phyloP scores from a whole-genome alignment of 2,888 invertebrate genomes.

The Litoditis marina region DNA sequence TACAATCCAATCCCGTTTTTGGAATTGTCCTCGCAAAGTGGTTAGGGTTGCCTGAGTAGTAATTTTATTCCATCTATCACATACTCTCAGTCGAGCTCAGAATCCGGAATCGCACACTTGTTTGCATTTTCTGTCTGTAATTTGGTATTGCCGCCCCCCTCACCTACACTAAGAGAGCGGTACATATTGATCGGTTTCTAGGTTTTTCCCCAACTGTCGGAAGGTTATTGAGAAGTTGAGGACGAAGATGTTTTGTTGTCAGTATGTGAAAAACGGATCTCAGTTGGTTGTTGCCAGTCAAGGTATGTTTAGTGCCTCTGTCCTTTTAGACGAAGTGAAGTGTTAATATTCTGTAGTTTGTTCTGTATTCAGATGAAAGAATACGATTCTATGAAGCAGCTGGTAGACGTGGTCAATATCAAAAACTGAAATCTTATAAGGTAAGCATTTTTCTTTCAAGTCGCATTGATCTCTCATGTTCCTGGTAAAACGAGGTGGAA shows the following conservation, averaged over 20 bases:
- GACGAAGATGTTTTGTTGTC: conserved; percentile 53
- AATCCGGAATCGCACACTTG: too few relatives aligned
- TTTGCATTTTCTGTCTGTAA: too few relatives aligned
- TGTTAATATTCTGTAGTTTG: too few relatives aligned
- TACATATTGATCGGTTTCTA: conserved; percentile 19
- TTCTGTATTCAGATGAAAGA: conserved; percentile 32
- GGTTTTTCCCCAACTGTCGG: conserved; percentile 47
- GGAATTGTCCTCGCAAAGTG: too few relatives aligned
- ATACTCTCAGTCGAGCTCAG: too few relatives aligned
- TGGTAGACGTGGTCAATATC: conserved; percentile 10
- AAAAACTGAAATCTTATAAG: conserved; percentile 3
- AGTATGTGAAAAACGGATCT: conserved; percentile 42
- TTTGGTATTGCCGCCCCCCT: too few relatives aligned
- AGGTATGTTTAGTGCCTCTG: conserved; percentile 30
- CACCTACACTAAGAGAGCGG: too few relatives aligned
- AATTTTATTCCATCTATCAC: too few relatives aligned
- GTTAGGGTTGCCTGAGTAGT: too few relatives aligned
- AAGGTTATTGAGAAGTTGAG: conserved; percentile 31
- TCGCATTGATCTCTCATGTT: neutral
- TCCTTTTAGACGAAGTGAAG: conserved; percentile 44
- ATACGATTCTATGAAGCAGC: conserved; percentile 10
- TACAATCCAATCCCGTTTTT: too few relatives aligned
- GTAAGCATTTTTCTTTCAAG: neutral
- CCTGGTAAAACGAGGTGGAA: neutral
- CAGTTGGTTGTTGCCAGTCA: conserved; percentile 53